These are phyloP conservation scores for Tapirus terrestris DNA, from an alignment of 2,113 vertebrate genomes.

Conservation along the genomic window DNA sequence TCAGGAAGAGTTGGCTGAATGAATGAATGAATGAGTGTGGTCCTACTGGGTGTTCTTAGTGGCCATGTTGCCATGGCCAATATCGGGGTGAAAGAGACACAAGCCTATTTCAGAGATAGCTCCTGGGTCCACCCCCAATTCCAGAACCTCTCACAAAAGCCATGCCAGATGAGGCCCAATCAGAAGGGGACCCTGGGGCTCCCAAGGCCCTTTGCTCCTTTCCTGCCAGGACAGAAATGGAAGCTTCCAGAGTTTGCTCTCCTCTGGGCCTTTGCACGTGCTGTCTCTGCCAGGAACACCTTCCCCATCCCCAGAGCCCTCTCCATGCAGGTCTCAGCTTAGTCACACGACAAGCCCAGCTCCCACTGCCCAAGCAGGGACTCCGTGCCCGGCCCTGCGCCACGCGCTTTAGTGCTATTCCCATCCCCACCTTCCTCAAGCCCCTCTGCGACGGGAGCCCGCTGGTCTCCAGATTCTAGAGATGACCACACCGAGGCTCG, in stretches of 20 bases:
- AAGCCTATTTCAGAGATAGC: neutral
- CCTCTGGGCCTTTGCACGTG: neutral
- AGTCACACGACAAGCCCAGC: neutral
- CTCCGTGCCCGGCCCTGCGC: neutral
- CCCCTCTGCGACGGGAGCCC: neutral
- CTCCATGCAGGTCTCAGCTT: neutral
- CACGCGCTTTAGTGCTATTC: neutral
- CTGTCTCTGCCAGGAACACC: neutral
- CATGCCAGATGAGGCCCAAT: neutral
- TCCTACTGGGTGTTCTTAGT: neutral
- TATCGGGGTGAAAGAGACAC: neutral
- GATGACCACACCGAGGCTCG: neutral
- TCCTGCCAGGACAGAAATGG: neutral
- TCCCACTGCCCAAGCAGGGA: neutral
- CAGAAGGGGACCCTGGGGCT: neutral
- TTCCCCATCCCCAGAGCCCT: neutral
- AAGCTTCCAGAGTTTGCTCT: neutral
- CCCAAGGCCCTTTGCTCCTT: neutral
- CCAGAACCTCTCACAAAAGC: neutral
- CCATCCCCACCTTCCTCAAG: neutral
- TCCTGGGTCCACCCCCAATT: neutral
- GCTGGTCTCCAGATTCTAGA: rapidly evolving
- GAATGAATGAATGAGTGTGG: neutral
- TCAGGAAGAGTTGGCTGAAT: neutral
- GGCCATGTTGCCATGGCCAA: neutral